Percentiles rank a stretch among this genome's conserved stretches.
Conservation (phyloP, 1,140 invertebrate species). For the Oedothorax gibbosus region DNA sequence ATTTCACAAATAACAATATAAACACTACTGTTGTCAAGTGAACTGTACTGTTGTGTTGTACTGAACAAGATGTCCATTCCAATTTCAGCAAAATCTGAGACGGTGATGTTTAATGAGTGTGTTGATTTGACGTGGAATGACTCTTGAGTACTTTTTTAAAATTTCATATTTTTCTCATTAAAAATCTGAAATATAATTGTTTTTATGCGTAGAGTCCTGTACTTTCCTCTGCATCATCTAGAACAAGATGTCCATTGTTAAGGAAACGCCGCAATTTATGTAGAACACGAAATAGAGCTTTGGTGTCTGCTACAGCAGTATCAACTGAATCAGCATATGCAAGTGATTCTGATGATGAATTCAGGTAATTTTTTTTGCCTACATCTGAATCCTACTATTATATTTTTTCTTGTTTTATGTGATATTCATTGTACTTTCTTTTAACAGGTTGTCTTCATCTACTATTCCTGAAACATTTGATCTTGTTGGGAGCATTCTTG, state of each 20-base stretch:
- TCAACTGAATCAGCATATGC: not conserved
- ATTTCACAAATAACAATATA: too few relatives aligned
- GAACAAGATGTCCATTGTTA: constrained; percentile 19
- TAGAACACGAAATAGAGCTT: constrained; percentile 19
- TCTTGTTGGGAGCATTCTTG: constrained; percentile 48
- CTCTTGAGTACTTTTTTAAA: not conserved
- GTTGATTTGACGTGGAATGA: too few relatives aligned
- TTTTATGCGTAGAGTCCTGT: not conserved
- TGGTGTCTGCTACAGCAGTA: constrained; percentile 35
- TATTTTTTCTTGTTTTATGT: not conserved
- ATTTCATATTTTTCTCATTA: too few relatives aligned
- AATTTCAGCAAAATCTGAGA: too few relatives aligned
- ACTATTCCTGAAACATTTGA: constrained; percentile 42
- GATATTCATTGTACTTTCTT: constrained; percentile 5
- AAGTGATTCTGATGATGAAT: constrained; percentile 46
- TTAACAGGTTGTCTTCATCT: constrained; percentile 2
- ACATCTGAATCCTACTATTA: not conserved
- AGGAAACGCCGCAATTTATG: constrained; percentile 23
- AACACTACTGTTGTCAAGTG: too few relatives aligned
- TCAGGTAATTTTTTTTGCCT: not conserved
- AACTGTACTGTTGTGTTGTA: too few relatives aligned
- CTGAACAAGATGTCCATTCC: too few relatives aligned
- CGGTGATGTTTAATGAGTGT: too few relatives aligned
- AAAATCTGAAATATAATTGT: too few relatives aligned
- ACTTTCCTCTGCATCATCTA: constrained; percentile 3